phyloP scores from a whole-genome alignment of 2,113 vertebrate genomes.

The Pituophis catenifer region DNA sequence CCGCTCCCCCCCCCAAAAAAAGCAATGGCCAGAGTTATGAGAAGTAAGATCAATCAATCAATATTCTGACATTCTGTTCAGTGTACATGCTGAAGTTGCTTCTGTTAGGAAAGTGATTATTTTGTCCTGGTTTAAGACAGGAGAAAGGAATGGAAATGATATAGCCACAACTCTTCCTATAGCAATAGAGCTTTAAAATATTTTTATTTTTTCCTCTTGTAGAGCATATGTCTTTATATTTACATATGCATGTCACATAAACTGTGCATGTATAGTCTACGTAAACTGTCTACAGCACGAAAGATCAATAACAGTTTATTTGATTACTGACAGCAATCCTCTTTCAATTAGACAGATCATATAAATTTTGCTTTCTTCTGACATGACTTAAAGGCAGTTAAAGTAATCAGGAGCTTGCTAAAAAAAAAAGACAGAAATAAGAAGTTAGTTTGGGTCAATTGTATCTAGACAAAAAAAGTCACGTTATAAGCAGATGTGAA shows the following conservation, averaged over 20 bases:
- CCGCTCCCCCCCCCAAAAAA: not conserved
- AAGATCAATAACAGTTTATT: conserved; percentile 69
- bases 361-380: conserved; percentile 63
- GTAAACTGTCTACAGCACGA: conserved; percentile 49
- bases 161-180: not conserved
- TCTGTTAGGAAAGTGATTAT: not conserved
- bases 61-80: not conserved
- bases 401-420: conserved; percentile 54
- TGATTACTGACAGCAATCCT: conserved; percentile 64
- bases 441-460: not conserved
- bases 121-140: not conserved
- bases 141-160: not conserved
- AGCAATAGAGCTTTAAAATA: not conserved
- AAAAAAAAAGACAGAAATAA: conserved; percentile 2
- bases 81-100: not conserved
- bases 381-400: conserved; percentile 53
- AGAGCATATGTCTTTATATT: not conserved
- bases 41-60: not conserved
- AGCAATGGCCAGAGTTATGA: not conserved
- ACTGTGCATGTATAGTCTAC: not conserved
- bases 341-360: conserved; percentile 67
- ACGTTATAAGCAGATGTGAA: not conserved
- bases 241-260: not conserved
- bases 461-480: not conserved
- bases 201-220: not conserved